phyloP scores from a whole-genome alignment of 2,113 vertebrate genomes.

The Cyrtonyx montezumae region DNA sequence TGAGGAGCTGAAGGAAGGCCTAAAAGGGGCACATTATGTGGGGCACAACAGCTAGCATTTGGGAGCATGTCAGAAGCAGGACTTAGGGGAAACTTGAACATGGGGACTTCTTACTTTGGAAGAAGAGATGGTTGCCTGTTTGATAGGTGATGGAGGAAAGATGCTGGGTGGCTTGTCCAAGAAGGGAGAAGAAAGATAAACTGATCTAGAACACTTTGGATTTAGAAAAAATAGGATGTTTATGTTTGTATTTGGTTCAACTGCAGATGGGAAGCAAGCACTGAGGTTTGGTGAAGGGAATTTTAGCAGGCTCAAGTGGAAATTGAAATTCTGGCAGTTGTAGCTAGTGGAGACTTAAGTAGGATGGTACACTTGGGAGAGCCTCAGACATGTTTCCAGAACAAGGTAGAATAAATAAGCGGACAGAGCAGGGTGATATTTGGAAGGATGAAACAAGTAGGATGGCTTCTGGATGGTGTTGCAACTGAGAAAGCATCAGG shows the following conservation, averaged over 20 bases:
- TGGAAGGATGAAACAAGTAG: background rate
- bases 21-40: background rate
- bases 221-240: background rate
- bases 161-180: background rate
- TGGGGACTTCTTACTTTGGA: background rate
- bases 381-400: background rate
- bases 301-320: background rate
- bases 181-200: background rate
- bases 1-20: background rate
- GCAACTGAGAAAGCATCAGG: background rate
- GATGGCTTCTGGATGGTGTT: background rate
- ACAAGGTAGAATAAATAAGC: background rate
- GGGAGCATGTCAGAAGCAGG: background rate
- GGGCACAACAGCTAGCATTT: background rate
- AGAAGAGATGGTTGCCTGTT: background rate
- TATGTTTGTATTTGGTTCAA: background rate
- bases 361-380: background rate
- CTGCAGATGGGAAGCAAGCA: background rate
- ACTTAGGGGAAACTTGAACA: background rate
- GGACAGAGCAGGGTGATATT: background rate
- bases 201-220: background rate
- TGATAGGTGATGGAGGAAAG: background rate
- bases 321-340: background rate
- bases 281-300: background rate
- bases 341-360: background rate